Conservation (phyloP, 2,113 vertebrate species). For the Potamarius usumacintae region DNA sequence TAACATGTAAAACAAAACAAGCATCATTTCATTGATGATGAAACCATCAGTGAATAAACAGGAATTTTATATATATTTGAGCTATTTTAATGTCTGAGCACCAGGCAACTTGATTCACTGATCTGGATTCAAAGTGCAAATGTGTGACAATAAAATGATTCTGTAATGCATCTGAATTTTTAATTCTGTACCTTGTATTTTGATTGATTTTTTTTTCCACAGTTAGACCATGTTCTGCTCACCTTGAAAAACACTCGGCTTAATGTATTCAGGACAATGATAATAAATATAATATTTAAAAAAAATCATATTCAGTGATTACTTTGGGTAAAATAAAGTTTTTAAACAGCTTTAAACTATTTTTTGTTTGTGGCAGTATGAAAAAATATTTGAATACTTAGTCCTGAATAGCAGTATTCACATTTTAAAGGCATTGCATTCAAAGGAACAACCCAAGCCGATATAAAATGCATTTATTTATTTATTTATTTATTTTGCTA, state of each 20-base stretch:
- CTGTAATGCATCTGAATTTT: too few species aligned
- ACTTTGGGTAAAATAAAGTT: background rate
- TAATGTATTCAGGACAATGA: background rate
- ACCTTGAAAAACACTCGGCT: background rate
- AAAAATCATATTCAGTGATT: background rate
- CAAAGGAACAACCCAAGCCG: background rate
- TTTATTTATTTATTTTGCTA: background rate
- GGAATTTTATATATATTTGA: background rate
- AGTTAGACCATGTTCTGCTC: background rate
- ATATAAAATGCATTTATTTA: background rate
- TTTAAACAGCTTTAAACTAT: too few species aligned
- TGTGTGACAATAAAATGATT: background rate
- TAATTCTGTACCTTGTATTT: background rate
- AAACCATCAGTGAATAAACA: background rate
- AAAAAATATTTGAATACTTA: background rate
- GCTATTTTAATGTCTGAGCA: background rate
- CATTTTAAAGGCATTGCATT: background rate
- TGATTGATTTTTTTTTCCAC: background rate
- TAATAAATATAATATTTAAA: background rate
- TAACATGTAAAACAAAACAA: conserved; percentile 40
- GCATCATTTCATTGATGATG: background rate
- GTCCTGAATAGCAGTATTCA: background rate
- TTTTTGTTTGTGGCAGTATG: background rate
- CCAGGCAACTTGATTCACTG: background rate
- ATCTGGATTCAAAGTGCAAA: background rate